Percentiles rank a stretch among this genome's conserved stretches.
Evolutionary conservation across 2,888 invertebrate genomes (phyloP).

Genomic region (Malthinus flaveolus): DNA sequence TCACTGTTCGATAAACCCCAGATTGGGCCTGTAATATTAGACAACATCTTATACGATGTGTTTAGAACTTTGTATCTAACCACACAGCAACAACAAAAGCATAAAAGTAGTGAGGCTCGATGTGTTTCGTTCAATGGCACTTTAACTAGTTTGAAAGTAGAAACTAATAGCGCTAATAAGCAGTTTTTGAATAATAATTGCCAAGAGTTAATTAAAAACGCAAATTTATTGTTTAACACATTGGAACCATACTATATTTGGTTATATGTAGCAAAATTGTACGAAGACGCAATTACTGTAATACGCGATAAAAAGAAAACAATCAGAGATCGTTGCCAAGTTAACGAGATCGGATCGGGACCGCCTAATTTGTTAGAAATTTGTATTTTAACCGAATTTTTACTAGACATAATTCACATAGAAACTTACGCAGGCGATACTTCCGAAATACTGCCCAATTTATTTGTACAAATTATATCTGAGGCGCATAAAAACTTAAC

Average conservation of each 20-base stretch:
- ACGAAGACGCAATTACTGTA: conserved; percentile 55
- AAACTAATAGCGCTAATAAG: conserved; percentile 44
- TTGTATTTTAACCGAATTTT: conserved; percentile 72
- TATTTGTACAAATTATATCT: conserved; percentile 68
- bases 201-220: conserved; percentile 78
- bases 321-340: conserved; percentile 42
- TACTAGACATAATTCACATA: conserved; percentile 73
- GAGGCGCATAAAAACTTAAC: conserved; percentile 63
- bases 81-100: conserved; percentile 55
- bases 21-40: conserved; percentile 77
- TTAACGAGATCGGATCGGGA: conserved; percentile 64
- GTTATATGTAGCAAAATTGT: conserved; percentile 73
- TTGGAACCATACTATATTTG: conserved; percentile 86
- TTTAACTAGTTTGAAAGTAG: conserved; percentile 47
- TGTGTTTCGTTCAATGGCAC: conserved; percentile 54
- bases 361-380: conserved; percentile 69
- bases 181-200: conserved; percentile 54
- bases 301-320: conserved; percentile 42
- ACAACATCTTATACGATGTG: conserved; percentile 77
- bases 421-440: conserved; percentile 79
- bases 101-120: conserved; percentile 44
- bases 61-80: conserved; percentile 66
- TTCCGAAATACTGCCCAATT: conserved; percentile 75
- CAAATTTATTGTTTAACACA: conserved; percentile 80
- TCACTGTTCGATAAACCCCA: conserved; percentile 86